phyloP scores from a whole-genome alignment of 2,797 vertebrate species.

The Alauda arvensis region DNA sequence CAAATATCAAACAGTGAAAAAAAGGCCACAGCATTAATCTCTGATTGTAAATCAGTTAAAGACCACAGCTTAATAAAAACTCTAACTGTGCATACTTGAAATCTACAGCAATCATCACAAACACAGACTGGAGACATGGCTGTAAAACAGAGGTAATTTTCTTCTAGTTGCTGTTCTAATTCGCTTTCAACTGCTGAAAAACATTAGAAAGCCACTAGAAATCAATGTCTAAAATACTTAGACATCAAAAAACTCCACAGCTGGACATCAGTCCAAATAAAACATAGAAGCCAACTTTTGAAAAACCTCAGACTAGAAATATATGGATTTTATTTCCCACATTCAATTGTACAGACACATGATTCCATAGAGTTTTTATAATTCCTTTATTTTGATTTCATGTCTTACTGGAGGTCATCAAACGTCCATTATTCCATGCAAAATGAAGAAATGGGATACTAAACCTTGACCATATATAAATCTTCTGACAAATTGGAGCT shows the following conservation, averaged over 20 bases:
- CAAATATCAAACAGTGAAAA: background rate
- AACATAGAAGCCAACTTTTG: background rate
- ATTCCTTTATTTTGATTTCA: background rate
- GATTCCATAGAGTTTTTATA: background rate
- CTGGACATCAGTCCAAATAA: background rate
- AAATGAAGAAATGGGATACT: background rate
- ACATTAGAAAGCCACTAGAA: background rate
- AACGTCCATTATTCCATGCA: background rate
- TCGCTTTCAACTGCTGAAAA: background rate
- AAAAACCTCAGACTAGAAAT: background rate
- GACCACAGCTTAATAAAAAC: background rate
- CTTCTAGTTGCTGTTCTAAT: background rate
- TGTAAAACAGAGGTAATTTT: background rate
- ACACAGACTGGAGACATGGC: background rate
- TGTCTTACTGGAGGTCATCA: background rate
- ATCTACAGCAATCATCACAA: background rate
- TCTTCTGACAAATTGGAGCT: background rate
- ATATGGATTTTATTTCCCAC: background rate
- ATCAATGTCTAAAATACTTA: background rate
- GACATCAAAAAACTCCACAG: background rate
- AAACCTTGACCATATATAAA: background rate
- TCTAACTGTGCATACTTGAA: background rate
- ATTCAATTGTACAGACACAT: background rate
- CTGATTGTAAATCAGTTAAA: background rate
- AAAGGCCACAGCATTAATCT: background rate